A percentile compares a stretch with the other conserved stretches of the same genome.
phyloP scores from a whole-genome alignment of 2,888 invertebrate species.

The Chironomus tentans region DNA sequence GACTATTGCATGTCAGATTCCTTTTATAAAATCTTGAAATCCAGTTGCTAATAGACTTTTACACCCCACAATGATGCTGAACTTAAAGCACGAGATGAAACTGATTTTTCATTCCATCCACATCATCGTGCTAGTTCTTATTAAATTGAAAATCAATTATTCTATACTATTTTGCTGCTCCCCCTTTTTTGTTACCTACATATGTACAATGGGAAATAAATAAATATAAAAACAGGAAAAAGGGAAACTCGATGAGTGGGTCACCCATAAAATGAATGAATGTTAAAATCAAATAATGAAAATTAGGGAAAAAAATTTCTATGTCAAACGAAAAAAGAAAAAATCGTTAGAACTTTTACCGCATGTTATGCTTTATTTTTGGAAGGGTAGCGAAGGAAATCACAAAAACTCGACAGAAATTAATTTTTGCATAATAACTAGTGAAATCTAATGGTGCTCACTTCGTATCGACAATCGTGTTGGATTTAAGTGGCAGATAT shows the following conservation, averaged over 20 bases:
- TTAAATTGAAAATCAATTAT: conserved; percentile 22
- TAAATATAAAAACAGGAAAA: background rate
- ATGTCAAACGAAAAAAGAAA: background rate
- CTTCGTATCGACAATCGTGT: background rate
- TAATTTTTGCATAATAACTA: background rate
- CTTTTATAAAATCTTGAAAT: no score
- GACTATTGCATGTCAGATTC: background rate
- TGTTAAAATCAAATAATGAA: background rate
- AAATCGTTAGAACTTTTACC: no score
- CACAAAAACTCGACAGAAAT: background rate
- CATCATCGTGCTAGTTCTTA: background rate
- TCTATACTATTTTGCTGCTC: background rate
- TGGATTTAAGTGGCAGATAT: background rate
- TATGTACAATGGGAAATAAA: background rate
- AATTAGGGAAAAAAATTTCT: no score
- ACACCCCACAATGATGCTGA: background rate
- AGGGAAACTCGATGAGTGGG: conserved; percentile 13
- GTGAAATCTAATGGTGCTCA: background rate
- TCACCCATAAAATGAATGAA: conserved; percentile 10
- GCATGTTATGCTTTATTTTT: background rate
- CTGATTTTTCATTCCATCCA: conserved; percentile 5
- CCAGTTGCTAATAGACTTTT: background rate
- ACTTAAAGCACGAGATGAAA: background rate
- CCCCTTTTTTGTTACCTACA: background rate
- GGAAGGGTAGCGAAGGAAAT: background rate